Evolutionary conservation across 2,113 vertebrate genomes (phyloP).

Genomic region (Condylura cristata): DNA sequence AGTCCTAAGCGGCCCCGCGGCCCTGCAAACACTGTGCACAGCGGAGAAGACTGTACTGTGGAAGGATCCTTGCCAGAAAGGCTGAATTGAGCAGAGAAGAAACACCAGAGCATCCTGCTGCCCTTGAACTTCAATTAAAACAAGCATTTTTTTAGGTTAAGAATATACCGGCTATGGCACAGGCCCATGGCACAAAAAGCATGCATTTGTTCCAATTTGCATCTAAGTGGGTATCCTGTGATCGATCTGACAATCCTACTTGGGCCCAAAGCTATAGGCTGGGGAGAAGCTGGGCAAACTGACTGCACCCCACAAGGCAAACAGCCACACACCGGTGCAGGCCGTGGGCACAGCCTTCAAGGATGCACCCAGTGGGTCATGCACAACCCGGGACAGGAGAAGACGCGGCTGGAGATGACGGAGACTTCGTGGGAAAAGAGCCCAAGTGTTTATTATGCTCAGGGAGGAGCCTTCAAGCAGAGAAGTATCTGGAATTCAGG

Average conservation of each 20-base stretch:
- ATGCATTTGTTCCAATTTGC: background rate
- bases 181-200: background rate
- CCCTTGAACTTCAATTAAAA: background rate
- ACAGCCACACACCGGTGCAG: accelerated
- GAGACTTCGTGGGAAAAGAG: background rate
- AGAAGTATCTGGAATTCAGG: background rate
- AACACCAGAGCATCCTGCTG: background rate
- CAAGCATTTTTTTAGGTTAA: background rate
- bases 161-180: background rate
- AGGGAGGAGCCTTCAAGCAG: background rate
- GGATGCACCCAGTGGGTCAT: background rate
- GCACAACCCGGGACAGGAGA: background rate
- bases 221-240: background rate
- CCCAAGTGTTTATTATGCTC: background rate
- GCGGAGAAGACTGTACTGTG: background rate
- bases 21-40: background rate
- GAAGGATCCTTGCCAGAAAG: background rate
- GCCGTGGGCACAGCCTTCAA: background rate
- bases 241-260: background rate
- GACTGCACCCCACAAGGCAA: background rate
- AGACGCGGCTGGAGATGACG: background rate
- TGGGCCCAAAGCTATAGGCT: too few relatives aligned
- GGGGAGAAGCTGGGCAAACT: accelerated
- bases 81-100: background rate
- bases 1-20: too few relatives aligned